phyloP scores from a whole-genome alignment of 2,888 invertebrate species.

The Mylabris sibirica region DNA sequence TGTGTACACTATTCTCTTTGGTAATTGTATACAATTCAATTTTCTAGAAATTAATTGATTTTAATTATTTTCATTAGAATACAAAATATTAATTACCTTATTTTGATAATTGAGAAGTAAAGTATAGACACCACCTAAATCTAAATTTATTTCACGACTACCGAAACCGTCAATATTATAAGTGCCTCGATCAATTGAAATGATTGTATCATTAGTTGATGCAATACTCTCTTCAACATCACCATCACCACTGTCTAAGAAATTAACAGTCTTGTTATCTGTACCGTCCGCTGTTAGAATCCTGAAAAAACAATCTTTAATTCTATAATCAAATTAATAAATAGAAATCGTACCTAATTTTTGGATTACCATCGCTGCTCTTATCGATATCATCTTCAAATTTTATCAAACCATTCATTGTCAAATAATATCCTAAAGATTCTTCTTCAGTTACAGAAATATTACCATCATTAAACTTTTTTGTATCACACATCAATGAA shows the following conservation, averaged over 20 bases:
- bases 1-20: conserved; percentile 77
- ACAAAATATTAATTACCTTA: not conserved
- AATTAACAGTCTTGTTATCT: conserved; percentile 14
- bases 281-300: conserved; percentile 22
- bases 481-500: not conserved
- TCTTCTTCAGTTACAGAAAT: conserved; percentile 32
- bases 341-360: conserved; percentile 62
- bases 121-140: conserved; percentile 72
- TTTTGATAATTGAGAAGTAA: conserved; percentile 59
- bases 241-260: conserved; percentile 16
- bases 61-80: conserved; percentile 6
- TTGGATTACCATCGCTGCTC: conserved; percentile 67
- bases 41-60: conserved; percentile 15
- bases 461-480: not conserved
- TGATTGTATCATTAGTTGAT: conserved; percentile 13
- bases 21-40: conserved; percentile 60
- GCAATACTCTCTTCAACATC: conserved; percentile 9
- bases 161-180: conserved; percentile 31
- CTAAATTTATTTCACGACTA: conserved; percentile 53
- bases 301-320: conserved; percentile 29
- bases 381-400: conserved; percentile 62
- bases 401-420: conserved; percentile 26
- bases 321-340: conserved; percentile 38
- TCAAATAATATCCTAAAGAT: conserved; percentile 42
- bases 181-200: conserved; percentile 36